Base-by-base conservation (phyloP, 2,797 vertebrate genomes). In the Malacoctenus gilli region DNA sequence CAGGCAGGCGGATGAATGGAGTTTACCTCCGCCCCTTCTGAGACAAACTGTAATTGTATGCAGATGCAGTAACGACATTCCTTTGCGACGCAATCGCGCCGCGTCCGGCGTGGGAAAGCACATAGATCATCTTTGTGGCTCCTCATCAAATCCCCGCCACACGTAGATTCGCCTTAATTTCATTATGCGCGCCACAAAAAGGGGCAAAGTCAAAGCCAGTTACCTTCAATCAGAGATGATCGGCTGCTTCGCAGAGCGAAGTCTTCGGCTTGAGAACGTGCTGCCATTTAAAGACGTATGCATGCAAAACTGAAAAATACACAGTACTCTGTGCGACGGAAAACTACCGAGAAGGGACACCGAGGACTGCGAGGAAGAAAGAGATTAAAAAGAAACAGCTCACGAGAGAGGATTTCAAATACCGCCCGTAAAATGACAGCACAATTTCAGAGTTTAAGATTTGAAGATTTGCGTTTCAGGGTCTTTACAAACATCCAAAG, bases 91-190 rank as follows among this genome's bases (percentile, higher is more conserved):
- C 75, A 82, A 80, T 86, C 79, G 73, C 71, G 64, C 53, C 1
- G 47, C 47, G n/a, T n/a, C 54, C 28, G 59, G 59, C 53, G 71
- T 59, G 70, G 66, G 78, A 75, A 70, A 75, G 70, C 66, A 59
- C 71, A 86, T 82, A 40, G 54, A 87, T 87, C 79, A 83, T 77
- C 72, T 87, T 75, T 83, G 80, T 63, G 64, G 82, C 64, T 63
- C 59, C 63, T 58, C 58, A 43, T 81, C 77, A 82, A 53, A 68
- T 44, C 48, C 15, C 34, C 2, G 18, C 59, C 15, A 65, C 59
- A 59, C 52, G 75, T 70, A 59, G 58, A 77, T 46, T 37, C 21
- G 43, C 54, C 57, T 67, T 70, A 77, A 37, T 66, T 66, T 73
- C 75, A 77, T 84, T 67, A 75, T 73, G 34, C 28, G 16, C 30